phyloP scores from a whole-genome alignment of 2,888 invertebrate species.

The Acronicta aceris region DNA sequence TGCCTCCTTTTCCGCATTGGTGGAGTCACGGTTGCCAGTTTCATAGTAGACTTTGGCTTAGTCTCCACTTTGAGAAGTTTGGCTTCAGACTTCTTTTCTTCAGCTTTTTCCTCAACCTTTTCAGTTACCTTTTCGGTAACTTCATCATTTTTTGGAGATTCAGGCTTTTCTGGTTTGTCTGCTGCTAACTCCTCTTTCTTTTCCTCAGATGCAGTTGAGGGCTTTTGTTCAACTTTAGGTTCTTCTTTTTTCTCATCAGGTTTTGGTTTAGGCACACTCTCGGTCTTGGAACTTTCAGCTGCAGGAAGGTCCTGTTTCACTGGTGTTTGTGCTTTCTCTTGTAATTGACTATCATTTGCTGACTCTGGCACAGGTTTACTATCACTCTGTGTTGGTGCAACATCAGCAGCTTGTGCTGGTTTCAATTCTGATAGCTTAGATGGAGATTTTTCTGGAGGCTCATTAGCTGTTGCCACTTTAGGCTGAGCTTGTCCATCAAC shows the following conservation, averaged over 20 bases:
- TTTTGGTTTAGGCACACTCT: constrained; percentile 63
- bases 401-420: constrained; percentile 77
- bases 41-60: constrained; percentile 85
- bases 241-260: constrained; percentile 73
- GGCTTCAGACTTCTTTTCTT: constrained; percentile 69
- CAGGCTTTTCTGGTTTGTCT: constrained; percentile 60
- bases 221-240: constrained; percentile 62
- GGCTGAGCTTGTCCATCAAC: constrained; percentile 73
- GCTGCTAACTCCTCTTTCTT: constrained; percentile 67
- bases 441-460: constrained; percentile 79
- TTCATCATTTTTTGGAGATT: constrained; percentile 59
- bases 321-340: constrained; percentile 70
- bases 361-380: constrained; percentile 80
- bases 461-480: constrained; percentile 80
- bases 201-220: constrained; percentile 54
- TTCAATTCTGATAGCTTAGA: constrained; percentile 79
- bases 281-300: constrained; percentile 70
- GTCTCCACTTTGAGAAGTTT: constrained; percentile 74
- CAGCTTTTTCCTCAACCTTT: constrained; percentile 74
- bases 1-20: constrained; percentile 88
- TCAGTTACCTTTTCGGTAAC: constrained; percentile 59
- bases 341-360: constrained; percentile 76
- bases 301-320: constrained; percentile 64
- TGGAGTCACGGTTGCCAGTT: constrained; percentile 88
- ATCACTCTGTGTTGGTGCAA: constrained; percentile 81